Percentiles rank a stretch among this genome's conserved stretches.
These are phyloP conservation scores for Phycodurus eques DNA, from an alignment of 2,113 vertebrate species.

Conservation along the genomic window DNA sequence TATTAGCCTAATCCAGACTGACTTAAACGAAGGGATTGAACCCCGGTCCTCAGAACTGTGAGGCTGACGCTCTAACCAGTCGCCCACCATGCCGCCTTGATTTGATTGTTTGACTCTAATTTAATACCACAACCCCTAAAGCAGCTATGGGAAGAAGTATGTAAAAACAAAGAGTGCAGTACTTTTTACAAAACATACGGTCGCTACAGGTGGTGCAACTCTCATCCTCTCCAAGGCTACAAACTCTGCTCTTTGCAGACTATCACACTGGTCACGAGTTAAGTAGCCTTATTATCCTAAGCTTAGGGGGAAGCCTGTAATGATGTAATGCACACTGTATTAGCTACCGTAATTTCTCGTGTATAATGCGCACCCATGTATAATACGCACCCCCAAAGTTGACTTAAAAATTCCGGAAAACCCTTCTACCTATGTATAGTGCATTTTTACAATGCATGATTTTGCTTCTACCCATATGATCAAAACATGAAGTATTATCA, in stretches of 20 bases:
- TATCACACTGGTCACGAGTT: slow-evolving; percentile 19
- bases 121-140: slow-evolving; percentile 9
- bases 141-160: slow-evolving; percentile 39
- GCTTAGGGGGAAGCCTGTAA: neutral
- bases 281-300: slow-evolving; percentile 17
- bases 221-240: slow-evolving; percentile 57
- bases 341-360: neutral
- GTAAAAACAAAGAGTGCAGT: slow-evolving; percentile 32
- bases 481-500: too few relatives aligned
- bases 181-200: slow-evolving; percentile 28
- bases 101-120: too few relatives aligned
- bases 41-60: too few relatives aligned
- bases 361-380: too few relatives aligned
- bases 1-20: slow-evolving; percentile 35
- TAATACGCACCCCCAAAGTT: too few relatives aligned
- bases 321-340: neutral
- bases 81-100: too few relatives aligned
- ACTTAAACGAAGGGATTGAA: slow-evolving; percentile 15
- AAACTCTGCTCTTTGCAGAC: slow-evolving; percentile 31
- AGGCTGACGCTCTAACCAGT: too few relatives aligned
- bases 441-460: too few relatives aligned
- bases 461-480: too few relatives aligned
- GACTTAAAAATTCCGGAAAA: too few relatives aligned
- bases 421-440: too few relatives aligned
- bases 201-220: slow-evolving; percentile 44